Evolutionary conservation across 2,888 invertebrate species (phyloP), one percentile per base, ranked within the genome.

Genomic region (Lottia scabra): DNA sequence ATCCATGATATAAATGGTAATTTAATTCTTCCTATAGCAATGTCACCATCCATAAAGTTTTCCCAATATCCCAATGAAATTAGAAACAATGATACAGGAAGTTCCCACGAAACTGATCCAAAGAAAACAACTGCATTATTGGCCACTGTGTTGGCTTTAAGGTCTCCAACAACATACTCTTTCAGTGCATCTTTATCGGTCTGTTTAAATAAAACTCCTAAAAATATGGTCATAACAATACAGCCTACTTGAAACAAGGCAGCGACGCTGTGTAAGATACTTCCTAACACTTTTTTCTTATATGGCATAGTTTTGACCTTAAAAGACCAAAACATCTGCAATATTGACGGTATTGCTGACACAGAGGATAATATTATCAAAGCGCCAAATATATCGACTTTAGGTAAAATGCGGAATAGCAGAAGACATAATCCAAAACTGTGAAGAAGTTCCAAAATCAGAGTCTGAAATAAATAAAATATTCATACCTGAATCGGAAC

Each of bases 341-440:
- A 73, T 44, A 83, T 73, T 1, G 83, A 79, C 5, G 88, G 88
- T 6, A 87, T 73, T 12, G 80, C 76, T 70, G 81, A 83, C 16
- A 86, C 80, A 38, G 81, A 81, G 63, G 82, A 81, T 72, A 87
- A 79, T 1, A 86, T 75, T 27, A 87, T 72, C 13, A 87, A 71
- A 1, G 82, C 83, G 12, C 87, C 80, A 16, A 87, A 75, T 78
- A 87, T 82, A 77, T 88, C 88, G 71, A 85, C 79, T 65, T 80
- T 73, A 8, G 88, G 88, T 27, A 88, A 78, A n/a, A 88, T 85
- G 23, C 83, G 79, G 73, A 87, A 87, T 45, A 87, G 83, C n/a
- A 87, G 76, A 64, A 87, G 80, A 67, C 85, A 85, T n/a, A 87
- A 76, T 8, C 88, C 88, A 63, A 87, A 78, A 3, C 81, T 81